Percentiles rank a stretch among this genome's conserved stretches.
Evolutionary conservation across 2,797 vertebrate species (phyloP).

Genomic region (Esox masquinongy): DNA sequence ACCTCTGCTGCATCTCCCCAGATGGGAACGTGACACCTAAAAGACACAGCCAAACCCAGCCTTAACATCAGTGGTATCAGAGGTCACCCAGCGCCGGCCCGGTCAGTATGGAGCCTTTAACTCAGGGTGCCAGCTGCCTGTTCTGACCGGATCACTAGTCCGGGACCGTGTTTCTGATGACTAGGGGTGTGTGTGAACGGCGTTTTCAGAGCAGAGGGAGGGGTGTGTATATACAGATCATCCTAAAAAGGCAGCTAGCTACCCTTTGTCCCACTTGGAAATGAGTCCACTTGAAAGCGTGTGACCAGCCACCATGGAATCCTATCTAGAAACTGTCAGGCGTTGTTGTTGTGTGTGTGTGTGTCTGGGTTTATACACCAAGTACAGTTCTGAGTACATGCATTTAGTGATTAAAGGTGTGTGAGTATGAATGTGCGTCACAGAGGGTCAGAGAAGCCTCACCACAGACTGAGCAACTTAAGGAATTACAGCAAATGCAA

Average conservation of each 20-base stretch:
- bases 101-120: background rate
- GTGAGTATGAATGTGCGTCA: too few relatives aligned
- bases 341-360: background rate
- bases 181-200: background rate
- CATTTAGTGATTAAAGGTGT: too few relatives aligned
- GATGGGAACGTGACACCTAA: conserved; percentile 95
- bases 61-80: background rate
- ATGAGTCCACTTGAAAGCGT: background rate
- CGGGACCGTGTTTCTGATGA: too few relatives aligned
- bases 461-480: background rate
- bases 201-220: background rate
- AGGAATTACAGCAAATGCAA: background rate
- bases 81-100: too few relatives aligned
- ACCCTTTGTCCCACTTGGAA: background rate
- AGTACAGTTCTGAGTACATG: too few relatives aligned
- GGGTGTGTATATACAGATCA: background rate
- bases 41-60: background rate
- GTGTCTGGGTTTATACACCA: too few relatives aligned
- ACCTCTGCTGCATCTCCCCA: conserved; percentile 83
- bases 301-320: background rate
- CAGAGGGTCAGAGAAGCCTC: background rate
- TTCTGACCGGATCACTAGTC: background rate
- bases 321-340: too few relatives aligned
- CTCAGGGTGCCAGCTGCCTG: background rate
- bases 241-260: background rate